Evolutionary conservation across 2,113 vertebrate species (phyloP).

Genomic region (Agapornis roseicollis): DNA sequence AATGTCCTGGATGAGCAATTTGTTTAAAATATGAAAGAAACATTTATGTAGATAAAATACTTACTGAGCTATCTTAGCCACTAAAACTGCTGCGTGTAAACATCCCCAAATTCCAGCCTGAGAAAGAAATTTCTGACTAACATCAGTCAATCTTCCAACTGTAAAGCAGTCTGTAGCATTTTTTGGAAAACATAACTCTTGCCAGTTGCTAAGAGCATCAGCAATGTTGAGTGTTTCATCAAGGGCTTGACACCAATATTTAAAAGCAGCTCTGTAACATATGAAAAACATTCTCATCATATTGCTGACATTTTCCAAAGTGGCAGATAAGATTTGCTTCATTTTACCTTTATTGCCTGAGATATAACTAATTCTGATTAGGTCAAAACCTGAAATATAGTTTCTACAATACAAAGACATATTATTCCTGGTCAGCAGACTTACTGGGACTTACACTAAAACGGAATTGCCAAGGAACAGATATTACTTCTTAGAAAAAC

Average conservation of each 20-base stretch:
- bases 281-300: slow-evolving; percentile 5
- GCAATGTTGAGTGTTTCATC: slow-evolving; percentile 81
- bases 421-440: not conserved
- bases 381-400: not conserved
- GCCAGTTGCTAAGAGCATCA: slow-evolving; percentile 83
- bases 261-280: slow-evolving; percentile 82
- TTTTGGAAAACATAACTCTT: slow-evolving; percentile 69
- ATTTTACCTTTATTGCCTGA: not conserved
- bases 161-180: not conserved
- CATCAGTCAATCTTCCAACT: slow-evolving; percentile 56
- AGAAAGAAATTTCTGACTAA: slow-evolving; percentile 79
- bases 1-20: not conserved
- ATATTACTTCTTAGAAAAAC: not conserved
- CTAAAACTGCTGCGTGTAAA: slow-evolving; percentile 86
- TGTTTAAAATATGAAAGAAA: not conserved
- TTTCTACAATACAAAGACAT: not conserved
- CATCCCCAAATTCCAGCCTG: slow-evolving; percentile 90
- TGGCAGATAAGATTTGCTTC: slow-evolving; percentile 22
- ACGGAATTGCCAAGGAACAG: not conserved
- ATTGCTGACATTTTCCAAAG: slow-evolving; percentile 42
- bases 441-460: not conserved
- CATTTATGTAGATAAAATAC: slow-evolving; percentile 47
- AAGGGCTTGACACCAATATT: slow-evolving; percentile 88
- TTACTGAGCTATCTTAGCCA: slow-evolving; percentile 94
- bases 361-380: slow-evolving; percentile 3